Conservation (phyloP, 2,113 vertebrate genomes). For the Ciconia maguari region DNA sequence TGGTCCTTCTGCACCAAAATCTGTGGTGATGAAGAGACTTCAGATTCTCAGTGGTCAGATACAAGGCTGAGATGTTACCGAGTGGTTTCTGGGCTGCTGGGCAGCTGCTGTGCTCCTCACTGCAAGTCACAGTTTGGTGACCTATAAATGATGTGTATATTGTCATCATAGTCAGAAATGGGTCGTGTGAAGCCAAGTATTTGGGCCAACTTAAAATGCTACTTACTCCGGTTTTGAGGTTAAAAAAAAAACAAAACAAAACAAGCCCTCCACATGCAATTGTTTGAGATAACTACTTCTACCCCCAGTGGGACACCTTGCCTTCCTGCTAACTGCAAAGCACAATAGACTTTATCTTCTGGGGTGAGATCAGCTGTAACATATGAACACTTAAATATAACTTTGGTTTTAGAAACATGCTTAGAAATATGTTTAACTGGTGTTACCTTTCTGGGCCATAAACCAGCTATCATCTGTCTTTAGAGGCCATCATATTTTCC, state of each 20-base stretch:
- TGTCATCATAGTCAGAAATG: not conserved
- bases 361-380: not conserved
- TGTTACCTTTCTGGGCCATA: not conserved
- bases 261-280: not conserved
- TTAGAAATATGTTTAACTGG: not conserved
- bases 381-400: not conserved
- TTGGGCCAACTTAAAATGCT: slow-evolving; percentile 17
- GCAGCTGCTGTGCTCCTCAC: not conserved
- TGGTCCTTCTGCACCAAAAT: not conserved
- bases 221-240: not conserved
- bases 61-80: not conserved
- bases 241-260: not conserved
- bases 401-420: not conserved
- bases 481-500: not conserved
- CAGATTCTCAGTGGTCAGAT: not conserved
- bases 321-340: not conserved
- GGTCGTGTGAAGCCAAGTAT: not conserved
- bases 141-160: not conserved
- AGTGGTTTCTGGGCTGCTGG: not conserved
- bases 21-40: not conserved
- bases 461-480: not conserved
- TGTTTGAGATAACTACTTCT: not conserved
- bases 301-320: not conserved
- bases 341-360: not conserved
- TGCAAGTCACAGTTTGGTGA: not conserved